Evolutionary conservation across 2,888 invertebrate genomes (phyloP).

Genomic region (Nymphalis urticae): DNA sequence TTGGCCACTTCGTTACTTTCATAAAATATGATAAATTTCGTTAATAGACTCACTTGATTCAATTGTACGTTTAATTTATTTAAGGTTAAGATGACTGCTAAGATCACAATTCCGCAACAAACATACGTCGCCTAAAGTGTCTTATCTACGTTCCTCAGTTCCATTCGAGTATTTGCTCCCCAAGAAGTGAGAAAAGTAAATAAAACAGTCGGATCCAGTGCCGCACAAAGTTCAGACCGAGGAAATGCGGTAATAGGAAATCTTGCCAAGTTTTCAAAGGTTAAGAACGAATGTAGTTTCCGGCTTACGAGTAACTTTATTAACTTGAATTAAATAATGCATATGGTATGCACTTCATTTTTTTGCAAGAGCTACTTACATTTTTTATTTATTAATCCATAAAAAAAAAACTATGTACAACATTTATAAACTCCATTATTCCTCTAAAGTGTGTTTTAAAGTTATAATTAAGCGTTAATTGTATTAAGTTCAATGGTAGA

Average conservation of each 20-base stretch:
- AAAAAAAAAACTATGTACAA: too few species aligned
- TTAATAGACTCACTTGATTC: too few species aligned
- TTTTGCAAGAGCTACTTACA: neutral
- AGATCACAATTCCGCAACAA: slow-evolving; percentile 16
- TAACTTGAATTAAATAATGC: slow-evolving; percentile 47
- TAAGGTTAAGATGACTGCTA: neutral
- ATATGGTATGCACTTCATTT: slow-evolving; percentile 6
- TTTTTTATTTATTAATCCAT: too few species aligned
- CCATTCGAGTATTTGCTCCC: slow-evolving; percentile 38
- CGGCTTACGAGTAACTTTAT: slow-evolving; percentile 51
- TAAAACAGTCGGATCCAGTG: slow-evolving; percentile 51
- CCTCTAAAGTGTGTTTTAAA: too few species aligned
- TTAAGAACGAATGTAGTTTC: slow-evolving; percentile 55
- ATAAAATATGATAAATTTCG: too few species aligned
- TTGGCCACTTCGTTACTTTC: too few species aligned
- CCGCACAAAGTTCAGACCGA: slow-evolving; percentile 49
- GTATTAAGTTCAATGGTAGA: too few species aligned
- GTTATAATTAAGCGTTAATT: too few species aligned
- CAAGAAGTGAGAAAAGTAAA: slow-evolving; percentile 48
- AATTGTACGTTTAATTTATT: neutral
- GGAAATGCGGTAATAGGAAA: slow-evolving; percentile 52
- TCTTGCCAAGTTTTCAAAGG: slow-evolving; percentile 59
- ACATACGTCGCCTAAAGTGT: slow-evolving; percentile 23
- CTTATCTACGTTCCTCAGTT: slow-evolving; percentile 30
- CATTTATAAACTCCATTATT: too few species aligned